Evolutionary conservation across 2,113 vertebrate species (phyloP).

Genomic region (Melanerpes aurifrons): DNA sequence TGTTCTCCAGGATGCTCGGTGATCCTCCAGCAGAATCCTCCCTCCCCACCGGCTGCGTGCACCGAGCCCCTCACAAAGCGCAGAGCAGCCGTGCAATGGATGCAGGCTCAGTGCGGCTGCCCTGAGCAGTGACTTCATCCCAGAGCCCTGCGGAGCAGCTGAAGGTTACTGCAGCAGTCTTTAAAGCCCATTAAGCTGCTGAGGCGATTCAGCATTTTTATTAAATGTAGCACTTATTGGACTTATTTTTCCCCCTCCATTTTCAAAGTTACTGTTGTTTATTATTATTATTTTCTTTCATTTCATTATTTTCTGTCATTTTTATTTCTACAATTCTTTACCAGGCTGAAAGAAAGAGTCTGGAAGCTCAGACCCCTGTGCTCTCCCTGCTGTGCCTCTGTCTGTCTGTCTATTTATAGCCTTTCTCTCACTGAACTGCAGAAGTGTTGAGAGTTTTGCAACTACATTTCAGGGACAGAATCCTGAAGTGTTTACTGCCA

Average conservation of each 20-base stretch:
- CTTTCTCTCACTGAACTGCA: slow-evolving; percentile 12
- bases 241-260: background rate
- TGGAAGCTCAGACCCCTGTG: background rate
- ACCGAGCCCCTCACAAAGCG: background rate
- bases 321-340: slow-evolving; percentile 16
- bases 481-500: slow-evolving; percentile 12
- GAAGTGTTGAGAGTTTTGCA: slow-evolving; percentile 34
- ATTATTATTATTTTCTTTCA: background rate
- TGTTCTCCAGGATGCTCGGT: accelerated
- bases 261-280: background rate
- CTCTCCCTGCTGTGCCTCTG: slow-evolving; percentile 47
- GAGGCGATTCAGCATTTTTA: background rate
- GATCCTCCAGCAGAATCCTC: background rate
- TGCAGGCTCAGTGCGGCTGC: background rate
- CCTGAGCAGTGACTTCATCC: background rate
- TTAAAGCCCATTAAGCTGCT: background rate
- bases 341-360: background rate
- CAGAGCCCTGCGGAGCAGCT: background rate
- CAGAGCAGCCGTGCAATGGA: background rate
- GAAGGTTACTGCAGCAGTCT: slow-evolving; percentile 21
- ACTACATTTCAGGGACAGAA: slow-evolving; percentile 9
- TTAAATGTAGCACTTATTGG: background rate
- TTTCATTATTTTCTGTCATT: background rate
- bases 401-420: slow-evolving; percentile 18
- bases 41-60: background rate